A percentile compares a stretch with the other conserved stretches of the same genome.
These are phyloP conservation scores for Biston betularia DNA, from an alignment of 2,888 invertebrate genomes.

Conservation along the genomic window DNA sequence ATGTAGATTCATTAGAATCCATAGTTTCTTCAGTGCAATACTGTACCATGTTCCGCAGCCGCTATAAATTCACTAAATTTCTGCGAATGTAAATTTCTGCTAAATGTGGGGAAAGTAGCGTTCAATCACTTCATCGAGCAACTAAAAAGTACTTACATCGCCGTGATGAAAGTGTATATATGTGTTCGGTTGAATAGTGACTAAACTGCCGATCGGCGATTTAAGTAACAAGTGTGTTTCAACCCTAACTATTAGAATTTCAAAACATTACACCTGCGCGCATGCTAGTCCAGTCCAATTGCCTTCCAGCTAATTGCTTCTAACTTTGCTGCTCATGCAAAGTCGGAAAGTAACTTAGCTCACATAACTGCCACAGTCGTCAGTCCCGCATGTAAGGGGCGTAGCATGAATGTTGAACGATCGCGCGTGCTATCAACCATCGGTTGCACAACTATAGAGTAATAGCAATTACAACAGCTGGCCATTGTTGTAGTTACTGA, in stretches of 20 bases:
- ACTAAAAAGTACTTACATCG: too few species aligned
- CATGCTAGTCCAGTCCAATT: background rate
- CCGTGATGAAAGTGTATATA: too few species aligned
- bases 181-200: too few species aligned
- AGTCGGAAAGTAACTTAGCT: constrained; percentile 7
- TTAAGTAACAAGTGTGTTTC: too few species aligned
- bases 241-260: background rate
- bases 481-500: constrained; percentile 79
- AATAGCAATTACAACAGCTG: constrained; percentile 84
- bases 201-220: too few species aligned
- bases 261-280: background rate
- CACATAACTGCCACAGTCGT: background rate
- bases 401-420: constrained; percentile 51
- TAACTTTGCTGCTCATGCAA: constrained; percentile 2
- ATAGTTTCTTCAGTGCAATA: too few species aligned
- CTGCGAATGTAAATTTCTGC: too few species aligned
- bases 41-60: too few species aligned
- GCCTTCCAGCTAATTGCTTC: background rate
- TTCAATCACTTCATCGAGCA: too few species aligned
- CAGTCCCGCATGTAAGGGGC: constrained; percentile 36
- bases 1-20: too few species aligned
- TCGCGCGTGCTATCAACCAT: constrained; percentile 67
- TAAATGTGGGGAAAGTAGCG: too few species aligned
- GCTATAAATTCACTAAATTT: too few species aligned
- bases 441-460: constrained; percentile 77